These are phyloP conservation scores for Anoplolepis gracilipes DNA, from an alignment of 1,140 invertebrate genomes.

Conservation along the genomic window DNA sequence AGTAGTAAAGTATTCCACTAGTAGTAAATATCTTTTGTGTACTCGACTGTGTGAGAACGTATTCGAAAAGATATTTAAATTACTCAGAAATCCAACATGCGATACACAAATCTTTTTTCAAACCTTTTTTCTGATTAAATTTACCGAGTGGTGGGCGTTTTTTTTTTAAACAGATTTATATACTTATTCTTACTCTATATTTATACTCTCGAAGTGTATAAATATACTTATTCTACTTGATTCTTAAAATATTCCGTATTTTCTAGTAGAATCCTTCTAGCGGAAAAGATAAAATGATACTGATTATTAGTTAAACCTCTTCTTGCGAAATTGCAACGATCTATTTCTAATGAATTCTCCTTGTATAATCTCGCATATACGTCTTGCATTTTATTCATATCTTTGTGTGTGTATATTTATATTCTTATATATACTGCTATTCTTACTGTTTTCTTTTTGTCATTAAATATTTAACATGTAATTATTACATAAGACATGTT, in stretches of 20 bases:
- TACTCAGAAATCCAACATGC: background rate
- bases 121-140: background rate
- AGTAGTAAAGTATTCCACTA: background rate
- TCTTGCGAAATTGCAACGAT: background rate
- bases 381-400: slow-evolving; percentile 48
- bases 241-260: background rate
- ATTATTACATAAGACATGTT: slow-evolving; percentile 1
- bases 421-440: slow-evolving; percentile 4
- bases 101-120: background rate
- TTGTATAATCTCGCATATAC: slow-evolving; percentile 8
- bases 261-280: background rate
- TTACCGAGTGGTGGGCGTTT: background rate
- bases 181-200: no score
- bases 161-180: background rate
- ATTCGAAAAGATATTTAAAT: background rate
- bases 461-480: background rate
- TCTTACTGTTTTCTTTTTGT: background rate
- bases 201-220: no score
- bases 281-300: background rate
- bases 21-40: background rate
- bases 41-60: background rate
- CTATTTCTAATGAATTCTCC: slow-evolving; percentile 24
- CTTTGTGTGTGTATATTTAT: slow-evolving; percentile 18
- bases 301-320: background rate
- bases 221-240: background rate